These are phyloP conservation scores for Pipistrellus nathusii DNA, from an alignment of 2,797 vertebrate species.

Conservation along the genomic window DNA sequence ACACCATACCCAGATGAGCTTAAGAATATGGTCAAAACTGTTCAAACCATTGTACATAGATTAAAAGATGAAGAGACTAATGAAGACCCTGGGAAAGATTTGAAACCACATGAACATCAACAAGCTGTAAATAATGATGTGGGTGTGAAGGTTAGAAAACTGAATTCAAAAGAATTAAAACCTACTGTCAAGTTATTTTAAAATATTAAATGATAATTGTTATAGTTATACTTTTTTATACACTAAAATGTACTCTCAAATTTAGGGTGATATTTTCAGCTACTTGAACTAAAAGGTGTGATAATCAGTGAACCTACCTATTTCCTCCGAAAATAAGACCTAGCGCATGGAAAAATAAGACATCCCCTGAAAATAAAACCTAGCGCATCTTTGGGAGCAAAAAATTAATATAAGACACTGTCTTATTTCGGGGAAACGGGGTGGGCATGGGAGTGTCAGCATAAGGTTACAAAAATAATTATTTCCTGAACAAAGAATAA, in stretches of 20 bases:
- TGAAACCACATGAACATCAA: conserved; percentile 90
- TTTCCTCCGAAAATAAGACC: background rate
- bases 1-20: conserved; percentile 99
- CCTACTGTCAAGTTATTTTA: conserved; percentile 4
- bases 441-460: background rate
- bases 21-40: conserved; percentile 99
- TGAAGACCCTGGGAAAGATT: conserved; percentile 91
- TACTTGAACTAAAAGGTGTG: background rate
- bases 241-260: background rate
- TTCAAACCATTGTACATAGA: conserved; percentile 97
- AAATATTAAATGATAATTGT: conserved; percentile 17
- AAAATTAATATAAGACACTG: no score
- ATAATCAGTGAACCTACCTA: background rate
- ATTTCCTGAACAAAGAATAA: conserved; percentile 38
- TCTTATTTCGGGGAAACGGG: no score
- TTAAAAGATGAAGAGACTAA: conserved; percentile 95
- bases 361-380: no score
- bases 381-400: no score
- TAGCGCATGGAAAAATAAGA: no score
- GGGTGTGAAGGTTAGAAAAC: conserved; percentile 92
- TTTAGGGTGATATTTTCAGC: background rate
- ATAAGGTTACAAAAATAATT: background rate
- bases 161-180: conserved; percentile 51
- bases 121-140: conserved; percentile 93
- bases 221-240: background rate